Evolutionary conservation across 1,140 invertebrate genomes (phyloP).

Genomic region (Uloborus diversus): DNA sequence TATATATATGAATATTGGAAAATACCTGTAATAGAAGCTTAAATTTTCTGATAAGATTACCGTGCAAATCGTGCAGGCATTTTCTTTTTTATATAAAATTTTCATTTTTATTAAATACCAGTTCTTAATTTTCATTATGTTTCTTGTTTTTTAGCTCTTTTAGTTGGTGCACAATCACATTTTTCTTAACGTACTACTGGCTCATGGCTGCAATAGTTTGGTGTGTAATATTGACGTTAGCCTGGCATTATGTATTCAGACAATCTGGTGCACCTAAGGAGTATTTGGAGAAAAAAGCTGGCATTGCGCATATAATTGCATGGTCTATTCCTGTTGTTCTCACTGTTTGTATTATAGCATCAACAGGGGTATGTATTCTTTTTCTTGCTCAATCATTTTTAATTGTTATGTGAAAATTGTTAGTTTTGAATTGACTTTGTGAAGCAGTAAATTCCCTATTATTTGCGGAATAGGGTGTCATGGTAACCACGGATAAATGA

Average conservation of each 20-base stretch:
- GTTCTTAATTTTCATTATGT: not conserved
- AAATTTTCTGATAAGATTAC: too few relatives aligned
- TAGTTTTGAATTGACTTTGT: too few relatives aligned
- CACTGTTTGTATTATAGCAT: constrained; percentile 88
- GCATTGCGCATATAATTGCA: constrained; percentile 94
- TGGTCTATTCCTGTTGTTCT: constrained; percentile 92
- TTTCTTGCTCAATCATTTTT: not conserved
- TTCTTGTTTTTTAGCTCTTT: constrained; percentile 63
- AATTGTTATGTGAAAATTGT: too few relatives aligned
- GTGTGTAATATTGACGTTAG: constrained; percentile 95
- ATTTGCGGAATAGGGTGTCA: too few relatives aligned
- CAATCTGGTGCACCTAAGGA: constrained; percentile 78
- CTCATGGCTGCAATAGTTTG: constrained; percentile 92
- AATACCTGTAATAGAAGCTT: too few relatives aligned
- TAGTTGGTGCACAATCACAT: constrained; percentile 88
- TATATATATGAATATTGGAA: too few relatives aligned
- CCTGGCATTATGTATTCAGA: constrained; percentile 89
- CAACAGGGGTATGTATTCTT: constrained; percentile 69
- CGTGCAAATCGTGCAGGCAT: too few relatives aligned
- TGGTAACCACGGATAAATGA: too few relatives aligned
- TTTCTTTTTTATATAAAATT: too few relatives aligned
- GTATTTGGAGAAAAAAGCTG: constrained; percentile 84
- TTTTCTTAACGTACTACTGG: constrained; percentile 95
- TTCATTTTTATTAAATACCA: too few relatives aligned
- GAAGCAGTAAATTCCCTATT: too few relatives aligned